Percentiles rank a stretch among this genome's conserved stretches.
phyloP scores from a whole-genome alignment of 2,797 vertebrate species.

The Pteronotus mesoamericanus region DNA sequence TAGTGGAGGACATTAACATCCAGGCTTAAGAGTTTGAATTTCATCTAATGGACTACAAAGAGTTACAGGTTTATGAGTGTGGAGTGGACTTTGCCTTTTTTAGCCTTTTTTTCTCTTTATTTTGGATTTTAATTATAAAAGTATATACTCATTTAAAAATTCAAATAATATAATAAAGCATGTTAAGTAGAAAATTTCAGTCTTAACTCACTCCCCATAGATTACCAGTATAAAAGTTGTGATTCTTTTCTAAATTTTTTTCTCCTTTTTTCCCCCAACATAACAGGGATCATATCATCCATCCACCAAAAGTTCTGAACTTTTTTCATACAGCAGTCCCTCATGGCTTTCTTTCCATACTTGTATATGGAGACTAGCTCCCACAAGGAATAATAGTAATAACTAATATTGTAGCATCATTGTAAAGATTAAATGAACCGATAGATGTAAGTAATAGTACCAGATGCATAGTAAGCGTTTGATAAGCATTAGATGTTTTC shows the following conservation, averaged over 20 bases:
- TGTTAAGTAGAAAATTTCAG: background rate
- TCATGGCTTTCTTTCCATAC: background rate
- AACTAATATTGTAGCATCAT: background rate
- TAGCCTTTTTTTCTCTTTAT: background rate
- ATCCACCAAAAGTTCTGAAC: background rate
- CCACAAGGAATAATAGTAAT: background rate
- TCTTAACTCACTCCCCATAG: background rate
- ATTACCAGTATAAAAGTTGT: background rate
- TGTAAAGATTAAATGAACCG: background rate
- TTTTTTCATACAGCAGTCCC: background rate
- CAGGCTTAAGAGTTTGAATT: background rate
- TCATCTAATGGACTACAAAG: background rate
- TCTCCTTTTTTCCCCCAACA: background rate
- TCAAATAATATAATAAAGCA: background rate
- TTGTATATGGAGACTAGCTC: background rate
- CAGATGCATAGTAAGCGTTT: background rate
- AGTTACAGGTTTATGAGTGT: background rate
- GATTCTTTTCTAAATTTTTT: background rate
- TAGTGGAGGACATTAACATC: background rate
- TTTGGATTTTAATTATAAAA: constrained; percentile 25
- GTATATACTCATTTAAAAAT: constrained; percentile 1
- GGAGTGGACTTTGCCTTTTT: background rate
- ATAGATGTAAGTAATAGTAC: background rate
- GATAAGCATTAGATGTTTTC: background rate
- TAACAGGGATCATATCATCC: background rate